Evolutionary conservation across 2,888 invertebrate genomes (phyloP).

Genomic region (Tipula vernalis): DNA sequence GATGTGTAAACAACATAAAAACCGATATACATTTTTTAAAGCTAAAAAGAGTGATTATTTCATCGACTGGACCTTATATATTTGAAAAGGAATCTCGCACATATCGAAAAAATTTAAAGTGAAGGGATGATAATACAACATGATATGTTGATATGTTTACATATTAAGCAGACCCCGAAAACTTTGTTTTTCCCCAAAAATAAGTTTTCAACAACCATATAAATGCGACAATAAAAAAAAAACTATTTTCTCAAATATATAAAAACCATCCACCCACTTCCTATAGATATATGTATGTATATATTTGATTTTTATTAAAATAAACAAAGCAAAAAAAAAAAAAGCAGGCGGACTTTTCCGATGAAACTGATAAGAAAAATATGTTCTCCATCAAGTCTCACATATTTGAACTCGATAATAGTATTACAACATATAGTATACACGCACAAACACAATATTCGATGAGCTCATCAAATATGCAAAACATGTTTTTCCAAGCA

Average conservation of each 20-base stretch:
- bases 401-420: not conserved
- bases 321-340: not conserved
- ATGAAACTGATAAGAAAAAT: not conserved
- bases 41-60: not conserved
- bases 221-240: not conserved
- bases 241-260: not conserved
- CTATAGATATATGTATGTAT: not conserved
- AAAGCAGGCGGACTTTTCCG: not conserved
- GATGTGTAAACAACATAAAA: not conserved
- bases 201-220: not conserved
- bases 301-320: not conserved
- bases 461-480: not conserved
- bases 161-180: not conserved
- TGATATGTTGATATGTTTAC: not conserved
- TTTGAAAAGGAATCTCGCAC: not conserved
- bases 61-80: not conserved
- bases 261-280: not conserved
- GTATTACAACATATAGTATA: not conserved
- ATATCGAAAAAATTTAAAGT: not conserved
- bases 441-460: not conserved
- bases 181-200: not conserved
- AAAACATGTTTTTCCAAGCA: not conserved
- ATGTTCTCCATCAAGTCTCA: not conserved
- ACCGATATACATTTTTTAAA: not conserved
- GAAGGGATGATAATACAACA: not conserved